A percentile compares a stretch with the other conserved stretches of the same genome.
Evolutionary conservation across 2,113 vertebrate species (phyloP).

Genomic region (Cyrtonyx montezumae): DNA sequence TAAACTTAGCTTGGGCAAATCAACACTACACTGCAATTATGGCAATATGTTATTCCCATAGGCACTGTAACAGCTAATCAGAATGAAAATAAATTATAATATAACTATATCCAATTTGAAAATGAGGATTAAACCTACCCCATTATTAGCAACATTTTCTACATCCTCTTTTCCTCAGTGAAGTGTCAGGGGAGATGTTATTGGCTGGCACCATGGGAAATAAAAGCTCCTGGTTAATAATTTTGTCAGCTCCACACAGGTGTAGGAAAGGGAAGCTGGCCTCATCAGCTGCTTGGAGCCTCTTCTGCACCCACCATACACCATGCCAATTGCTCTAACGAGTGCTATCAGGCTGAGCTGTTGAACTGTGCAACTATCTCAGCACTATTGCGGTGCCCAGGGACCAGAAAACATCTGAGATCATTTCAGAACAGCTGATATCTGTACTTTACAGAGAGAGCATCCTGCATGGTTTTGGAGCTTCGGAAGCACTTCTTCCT

Average conservation of each 20-base stretch:
- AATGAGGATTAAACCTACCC: neutral
- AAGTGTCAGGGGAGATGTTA: neutral
- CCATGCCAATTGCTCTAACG: neutral
- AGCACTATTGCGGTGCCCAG: neutral
- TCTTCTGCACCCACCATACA: neutral
- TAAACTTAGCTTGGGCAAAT: neutral
- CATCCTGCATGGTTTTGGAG: neutral
- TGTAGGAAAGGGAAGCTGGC: neutral
- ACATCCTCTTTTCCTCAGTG: neutral
- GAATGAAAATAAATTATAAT: neutral
- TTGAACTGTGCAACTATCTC: neutral
- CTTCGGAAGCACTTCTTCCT: neutral
- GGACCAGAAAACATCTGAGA: neutral
- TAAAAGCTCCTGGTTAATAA: neutral
- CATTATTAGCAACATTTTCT: neutral
- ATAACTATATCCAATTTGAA: neutral
- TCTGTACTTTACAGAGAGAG: neutral
- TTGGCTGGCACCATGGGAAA: neutral
- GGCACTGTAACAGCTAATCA: neutral
- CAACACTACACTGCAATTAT: neutral
- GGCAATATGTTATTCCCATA: neutral
- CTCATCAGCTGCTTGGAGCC: neutral
- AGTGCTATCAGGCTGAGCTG: neutral
- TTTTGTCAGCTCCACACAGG: neutral
- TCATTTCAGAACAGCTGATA: neutral